Base-by-base conservation (phyloP, 2,797 vertebrate genomes). In the Acipenser oxyrinchus region DNA sequence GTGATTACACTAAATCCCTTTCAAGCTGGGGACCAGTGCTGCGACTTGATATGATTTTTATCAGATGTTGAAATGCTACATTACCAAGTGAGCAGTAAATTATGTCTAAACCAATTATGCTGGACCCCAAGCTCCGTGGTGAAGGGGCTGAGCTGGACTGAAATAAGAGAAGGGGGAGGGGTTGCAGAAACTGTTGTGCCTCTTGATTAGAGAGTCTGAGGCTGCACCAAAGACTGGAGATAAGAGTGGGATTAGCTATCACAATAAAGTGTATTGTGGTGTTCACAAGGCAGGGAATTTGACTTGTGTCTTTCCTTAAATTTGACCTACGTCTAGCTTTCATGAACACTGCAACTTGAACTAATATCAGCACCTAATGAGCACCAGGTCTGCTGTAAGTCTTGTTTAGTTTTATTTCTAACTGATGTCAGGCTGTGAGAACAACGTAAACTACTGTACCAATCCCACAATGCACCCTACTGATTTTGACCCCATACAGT, bases 71-170 rank as follows among this genome's bases (percentile, higher is more conserved):
- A 90, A 92, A 90, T 88, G 88, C 89, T 82, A 88, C 88, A 90
- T 92, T 92, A 89, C 89, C 87, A 92, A 91, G 84, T 89, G 88
- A 83, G 88, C 90, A 90, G 91, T 93, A 93, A 93, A 93, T 93
- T 91, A 93, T 90, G 88, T 92, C 79, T 68, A 88, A 92, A 91
- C 88, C 89, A 91, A 93, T 92, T 92, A 92, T 82, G 86, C 67
- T 74, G 83, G 87, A 86, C 79, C 83, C 87, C 85, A 84, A 88
- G 87, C 76, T 76, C 75, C 84, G 48, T 75, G 80, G 79, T 80
- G 77, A 82, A 82, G 68, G 65, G 76, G 78, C 81, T 78, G 66
- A 80, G 79, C 74, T 74, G 86, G 85, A 86, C 88, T 84, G 87
- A 84, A 84, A 89, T 85, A 77, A 74, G 69, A 67, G 37, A 37